These are phyloP conservation scores for Passer montanus DNA, from an alignment of 2,113 vertebrate genomes.

Conservation along the genomic window DNA sequence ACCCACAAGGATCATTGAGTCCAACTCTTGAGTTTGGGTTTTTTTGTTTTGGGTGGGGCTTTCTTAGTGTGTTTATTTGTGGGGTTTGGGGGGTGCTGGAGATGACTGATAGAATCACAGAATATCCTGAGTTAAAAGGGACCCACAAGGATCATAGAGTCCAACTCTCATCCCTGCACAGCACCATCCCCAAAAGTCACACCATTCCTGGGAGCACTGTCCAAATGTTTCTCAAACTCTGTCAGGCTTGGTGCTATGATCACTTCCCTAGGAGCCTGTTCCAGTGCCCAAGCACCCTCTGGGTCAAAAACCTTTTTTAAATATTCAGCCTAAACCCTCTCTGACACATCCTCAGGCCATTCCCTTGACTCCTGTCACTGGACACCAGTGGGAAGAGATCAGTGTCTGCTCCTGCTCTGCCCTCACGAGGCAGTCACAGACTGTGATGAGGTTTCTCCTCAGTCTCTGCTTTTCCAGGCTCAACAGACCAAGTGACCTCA, in stretches of 20 bases:
- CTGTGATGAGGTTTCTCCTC: not conserved
- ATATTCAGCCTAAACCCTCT: not conserved
- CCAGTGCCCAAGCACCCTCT: not conserved
- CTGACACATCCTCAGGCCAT: not conserved
- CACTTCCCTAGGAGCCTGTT: not conserved
- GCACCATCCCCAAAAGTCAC: not conserved
- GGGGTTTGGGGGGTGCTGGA: not conserved
- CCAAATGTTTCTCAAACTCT: accelerated
- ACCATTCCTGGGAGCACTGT: not conserved
- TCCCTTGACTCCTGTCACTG: not conserved
- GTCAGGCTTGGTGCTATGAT: not conserved
- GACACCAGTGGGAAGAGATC: not conserved
- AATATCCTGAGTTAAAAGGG: not conserved
- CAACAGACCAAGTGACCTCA: not conserved
- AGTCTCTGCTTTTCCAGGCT: not conserved
- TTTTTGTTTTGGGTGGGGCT: not conserved
- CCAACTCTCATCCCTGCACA: not conserved
- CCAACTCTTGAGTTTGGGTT: too few relatives aligned
- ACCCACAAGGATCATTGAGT: not conserved
- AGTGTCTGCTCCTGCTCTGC: not conserved
- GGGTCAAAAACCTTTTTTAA: not conserved
- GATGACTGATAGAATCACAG: accelerated
- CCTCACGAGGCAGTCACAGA: accelerated
- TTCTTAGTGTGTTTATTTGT: not conserved
- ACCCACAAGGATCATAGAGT: not conserved